Evolutionary conservation across 2,888 invertebrate species (phyloP), one percentile per base, ranked within the genome.

Genomic region (Ariolimax columbianus): DNA sequence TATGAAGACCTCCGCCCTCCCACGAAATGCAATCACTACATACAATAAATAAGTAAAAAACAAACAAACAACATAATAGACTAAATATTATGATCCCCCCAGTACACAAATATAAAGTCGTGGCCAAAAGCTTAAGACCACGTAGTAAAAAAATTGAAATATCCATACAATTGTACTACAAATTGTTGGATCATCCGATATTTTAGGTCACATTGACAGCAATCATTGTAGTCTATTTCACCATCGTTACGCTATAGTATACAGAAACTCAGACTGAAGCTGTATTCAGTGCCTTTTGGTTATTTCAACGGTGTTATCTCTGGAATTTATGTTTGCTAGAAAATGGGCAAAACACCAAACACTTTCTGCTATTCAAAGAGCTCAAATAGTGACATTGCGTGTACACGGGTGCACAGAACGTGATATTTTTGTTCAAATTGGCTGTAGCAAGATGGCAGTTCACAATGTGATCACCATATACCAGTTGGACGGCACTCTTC

Each of bases 311-410:
- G 30, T 63, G 17, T 70, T 70, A 38, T 70, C 38, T 38, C 38
- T 38, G 38, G 38, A 70, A 38, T 38, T 70, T 36, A 38, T 70
- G 19, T 36, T 70, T 38, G 17, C 23, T 11, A 70, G 38, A 70
- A 70, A 23, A 70, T 70, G 70, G 70, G 23, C 70, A 36, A 70
- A 38, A 51, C 14, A 47, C 2, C n/a, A 3, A 2, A 7, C 47
- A 47, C 51, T 75, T 75, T 75, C 75, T 47, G 75, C 43, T 26
- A 51, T 75, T 75, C 43, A 75, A 51, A 75, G 75, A 75, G 75
- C 75, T 51, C n/a, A 47, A 43, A 75, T 47, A 75, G 75, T 75
- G 30, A 47, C 47, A 30, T 51, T 51, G 17, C 17, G 7, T 47
- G 33, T 11, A 51, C 47, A 75, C 4, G 75, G 75, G 43, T 75